Evolutionary conservation across 1,140 invertebrate species (phyloP).

Genomic region (Aphidius gifuensis): DNA sequence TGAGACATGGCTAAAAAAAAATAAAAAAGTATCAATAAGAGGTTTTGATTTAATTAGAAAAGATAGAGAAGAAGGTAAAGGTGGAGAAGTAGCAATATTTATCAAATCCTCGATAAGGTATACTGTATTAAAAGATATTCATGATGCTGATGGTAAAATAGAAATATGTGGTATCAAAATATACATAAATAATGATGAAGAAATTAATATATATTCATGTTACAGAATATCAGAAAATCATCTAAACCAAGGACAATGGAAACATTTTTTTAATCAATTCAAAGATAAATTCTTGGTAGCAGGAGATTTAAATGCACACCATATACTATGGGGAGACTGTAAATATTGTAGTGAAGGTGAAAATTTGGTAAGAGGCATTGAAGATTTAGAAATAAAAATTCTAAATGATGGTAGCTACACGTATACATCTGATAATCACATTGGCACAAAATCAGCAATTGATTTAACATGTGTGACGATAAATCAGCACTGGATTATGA

Average conservation of each 20-base stretch:
- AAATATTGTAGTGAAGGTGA: no score
- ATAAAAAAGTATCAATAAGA: neutral
- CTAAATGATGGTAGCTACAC: no score
- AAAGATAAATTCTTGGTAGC: neutral
- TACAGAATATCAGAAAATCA: neutral
- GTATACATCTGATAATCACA: no score
- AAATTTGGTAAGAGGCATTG: no score
- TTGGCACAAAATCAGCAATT: no score
- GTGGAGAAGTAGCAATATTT: conserved; percentile 9
- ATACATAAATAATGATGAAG: neutral
- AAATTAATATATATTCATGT: neutral
- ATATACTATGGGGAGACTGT: no score
- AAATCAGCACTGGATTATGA: no score
- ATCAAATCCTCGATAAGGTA: neutral
- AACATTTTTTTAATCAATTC: neutral
- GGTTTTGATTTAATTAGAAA: conserved; percentile 11
- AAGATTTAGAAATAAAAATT: no score
- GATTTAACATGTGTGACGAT: no score
- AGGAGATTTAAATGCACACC: no score
- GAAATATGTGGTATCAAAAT: conserved; percentile 9
- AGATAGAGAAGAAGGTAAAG: neutral
- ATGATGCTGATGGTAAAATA: neutral
- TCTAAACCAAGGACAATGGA: neutral
- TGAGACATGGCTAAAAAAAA: conserved; percentile 8
- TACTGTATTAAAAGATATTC: neutral